These are phyloP conservation scores for Nothocercus nigrocapillus DNA, from an alignment of 2,113 vertebrate genomes.

Conservation along the genomic window DNA sequence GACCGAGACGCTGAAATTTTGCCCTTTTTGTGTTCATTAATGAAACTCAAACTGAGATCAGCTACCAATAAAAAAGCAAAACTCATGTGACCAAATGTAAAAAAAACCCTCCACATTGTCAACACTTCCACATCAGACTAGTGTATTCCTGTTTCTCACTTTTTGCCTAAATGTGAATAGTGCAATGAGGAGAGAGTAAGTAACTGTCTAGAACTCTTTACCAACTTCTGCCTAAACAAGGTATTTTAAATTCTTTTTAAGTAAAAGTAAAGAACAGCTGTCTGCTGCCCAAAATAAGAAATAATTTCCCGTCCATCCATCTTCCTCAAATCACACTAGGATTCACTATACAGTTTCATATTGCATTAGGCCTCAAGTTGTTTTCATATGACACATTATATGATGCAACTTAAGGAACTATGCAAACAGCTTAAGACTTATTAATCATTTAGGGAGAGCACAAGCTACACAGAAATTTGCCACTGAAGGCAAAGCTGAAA, in stretches of 20 bases:
- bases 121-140: background rate
- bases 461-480: slow-evolving; percentile 20
- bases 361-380: slow-evolving; percentile 65
- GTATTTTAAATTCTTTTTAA: slow-evolving; percentile 34
- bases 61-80: slow-evolving; percentile 71
- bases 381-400: slow-evolving; percentile 70
- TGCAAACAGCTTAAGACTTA: slow-evolving; percentile 69
- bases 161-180: background rate
- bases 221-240: background rate
- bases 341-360: slow-evolving; percentile 20
- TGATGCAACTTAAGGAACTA: slow-evolving; percentile 72
- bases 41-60: slow-evolving; percentile 68
- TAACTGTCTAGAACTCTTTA: background rate
- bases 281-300: slow-evolving; percentile 59
- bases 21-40: slow-evolving; percentile 61
- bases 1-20: slow-evolving; percentile 69
- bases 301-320: slow-evolving; percentile 64
- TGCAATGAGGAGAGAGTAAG: background rate
- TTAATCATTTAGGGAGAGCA: slow-evolving; percentile 57
- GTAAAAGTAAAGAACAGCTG: slow-evolving; percentile 58
- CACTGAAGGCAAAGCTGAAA: slow-evolving; percentile 6
- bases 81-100: slow-evolving; percentile 46
- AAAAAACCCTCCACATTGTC: slow-evolving; percentile 1
- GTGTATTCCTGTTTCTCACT: accelerated
- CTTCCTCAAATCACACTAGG: slow-evolving; percentile 73